Conservation (phyloP, 1,140 invertebrate species). For the Semibalanus balanoides region DNA sequence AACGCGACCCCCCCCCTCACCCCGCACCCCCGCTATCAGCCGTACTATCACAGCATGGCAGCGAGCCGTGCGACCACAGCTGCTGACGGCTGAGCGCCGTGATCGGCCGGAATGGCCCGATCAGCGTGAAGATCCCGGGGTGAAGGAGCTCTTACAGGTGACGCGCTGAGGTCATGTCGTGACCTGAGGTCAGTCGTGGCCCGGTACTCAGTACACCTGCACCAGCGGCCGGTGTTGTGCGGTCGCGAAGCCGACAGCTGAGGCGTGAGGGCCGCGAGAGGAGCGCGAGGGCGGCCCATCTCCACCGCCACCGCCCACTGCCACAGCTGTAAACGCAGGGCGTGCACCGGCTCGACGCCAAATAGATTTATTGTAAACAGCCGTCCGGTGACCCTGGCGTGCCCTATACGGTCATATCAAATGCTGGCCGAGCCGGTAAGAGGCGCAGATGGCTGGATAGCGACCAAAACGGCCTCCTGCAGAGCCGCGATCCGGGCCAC, state of each 20-base stretch:
- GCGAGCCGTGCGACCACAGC: too few relatives aligned
- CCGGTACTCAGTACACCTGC: too few relatives aligned
- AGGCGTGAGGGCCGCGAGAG: neutral
- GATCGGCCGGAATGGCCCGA: too few relatives aligned
- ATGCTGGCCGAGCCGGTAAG: too few relatives aligned
- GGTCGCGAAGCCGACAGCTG: neutral
- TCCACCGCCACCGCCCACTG: neutral
- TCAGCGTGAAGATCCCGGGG: too few relatives aligned
- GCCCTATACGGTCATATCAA: neutral
- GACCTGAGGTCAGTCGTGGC: neutral
- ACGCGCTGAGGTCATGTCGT: neutral
- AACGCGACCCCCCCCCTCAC: neutral
- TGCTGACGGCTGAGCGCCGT: neutral
- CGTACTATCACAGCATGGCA: neutral
- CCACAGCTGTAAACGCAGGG: neutral
- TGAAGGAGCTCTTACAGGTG: too few relatives aligned
- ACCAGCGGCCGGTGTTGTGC: neutral
- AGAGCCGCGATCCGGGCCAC: too few relatives aligned
- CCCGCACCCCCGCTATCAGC: neutral
- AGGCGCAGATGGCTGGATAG: neutral
- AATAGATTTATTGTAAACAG: conserved; percentile 3
- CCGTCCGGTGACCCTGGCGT: neutral
- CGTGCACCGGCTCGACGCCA: neutral
- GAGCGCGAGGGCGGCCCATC: too few relatives aligned
- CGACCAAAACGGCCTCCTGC: too few relatives aligned